Base-by-base conservation (phyloP, 2,888 invertebrate genomes). In the Caenorhabditis japonica region DNA sequence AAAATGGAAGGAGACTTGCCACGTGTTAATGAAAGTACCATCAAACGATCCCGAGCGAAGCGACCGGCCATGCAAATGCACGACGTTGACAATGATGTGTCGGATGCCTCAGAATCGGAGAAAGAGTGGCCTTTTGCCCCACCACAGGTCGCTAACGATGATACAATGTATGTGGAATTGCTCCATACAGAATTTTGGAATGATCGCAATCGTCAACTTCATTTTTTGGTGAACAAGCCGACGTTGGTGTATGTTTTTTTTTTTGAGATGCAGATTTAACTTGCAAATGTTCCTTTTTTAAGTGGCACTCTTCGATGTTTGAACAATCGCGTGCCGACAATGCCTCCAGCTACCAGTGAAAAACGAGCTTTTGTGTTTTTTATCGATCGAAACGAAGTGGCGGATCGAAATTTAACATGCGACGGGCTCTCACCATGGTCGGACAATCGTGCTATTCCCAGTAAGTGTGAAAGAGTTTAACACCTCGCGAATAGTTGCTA, bases 341-440 rank as follows among this genome's bases (percentile, higher is more conserved):
- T 78, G 15, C 78, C 78, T 21, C 78, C 78, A 12, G 38, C 61
- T n/a, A 62, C 58, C 0, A 17, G 41, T 1, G 68, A 58, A 3
- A 61, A 64, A 44, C 76, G 68, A 13, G 71, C 55, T 10, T 78
- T 71, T 36, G 73, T 73, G 2, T 79, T 66, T 60, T 79, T 79
- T 59, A 58, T 79, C 19, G 69, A 77, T 23, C 69, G 70, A 3
- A 27, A 12, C 1, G 53, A 61, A 33, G 75, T 75, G 23, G 77
- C 77, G 47, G 49, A 47, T 10, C 33, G 77, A 30, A 71, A 72
- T 44, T 39, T 79, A 19, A 79, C 77, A n/a, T 72, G 68, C 15
- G 79, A 79, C 38, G 77, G 70, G 12, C 44, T 79, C 36, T 73
- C 59, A 3, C 79, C 79, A 0, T 79, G 79, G 79, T 75, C 77